Percentiles rank a stretch among this genome's conserved stretches.
phyloP scores from a whole-genome alignment of 2,797 vertebrate genomes.

The Myotis findleyi region DNA sequence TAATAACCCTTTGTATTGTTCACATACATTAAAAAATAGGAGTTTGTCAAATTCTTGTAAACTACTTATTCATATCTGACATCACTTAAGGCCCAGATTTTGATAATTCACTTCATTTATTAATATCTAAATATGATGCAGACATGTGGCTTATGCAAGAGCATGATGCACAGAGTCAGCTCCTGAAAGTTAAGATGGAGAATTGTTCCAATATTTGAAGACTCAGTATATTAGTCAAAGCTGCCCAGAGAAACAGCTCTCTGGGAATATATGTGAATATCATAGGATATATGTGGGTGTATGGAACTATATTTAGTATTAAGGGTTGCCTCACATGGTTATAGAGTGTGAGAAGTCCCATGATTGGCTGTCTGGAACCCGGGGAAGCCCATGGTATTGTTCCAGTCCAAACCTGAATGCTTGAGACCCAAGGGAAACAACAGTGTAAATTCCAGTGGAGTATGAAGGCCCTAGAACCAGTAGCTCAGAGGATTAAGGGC shows the following conservation, averaged over 20 bases:
- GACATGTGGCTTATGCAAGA: not conserved
- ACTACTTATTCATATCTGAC: not conserved
- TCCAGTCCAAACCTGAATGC: not conserved
- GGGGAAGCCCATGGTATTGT: not conserved
- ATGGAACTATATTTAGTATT: not conserved
- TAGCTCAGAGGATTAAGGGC: not conserved
- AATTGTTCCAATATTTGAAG: not conserved
- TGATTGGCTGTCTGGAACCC: too few species aligned
- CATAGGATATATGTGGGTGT: not conserved
- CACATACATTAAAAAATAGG: not conserved
- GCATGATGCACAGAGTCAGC: too few species aligned
- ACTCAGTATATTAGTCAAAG: not conserved
- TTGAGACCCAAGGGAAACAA: not conserved
- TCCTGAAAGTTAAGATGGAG: not conserved
- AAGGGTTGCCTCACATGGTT: not conserved
- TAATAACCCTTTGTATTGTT: not conserved
- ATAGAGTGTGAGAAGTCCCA: not conserved
- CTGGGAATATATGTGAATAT: not conserved
- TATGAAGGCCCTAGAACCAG: not conserved
- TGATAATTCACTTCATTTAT: not conserved
- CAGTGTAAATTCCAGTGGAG: not conserved
- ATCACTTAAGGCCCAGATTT: not conserved
- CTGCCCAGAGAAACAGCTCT: not conserved
- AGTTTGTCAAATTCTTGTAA: not conserved
- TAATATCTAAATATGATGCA: not conserved